Evolutionary conservation across 2,797 vertebrate species (phyloP).

Genomic region (Sparus aurata): DNA sequence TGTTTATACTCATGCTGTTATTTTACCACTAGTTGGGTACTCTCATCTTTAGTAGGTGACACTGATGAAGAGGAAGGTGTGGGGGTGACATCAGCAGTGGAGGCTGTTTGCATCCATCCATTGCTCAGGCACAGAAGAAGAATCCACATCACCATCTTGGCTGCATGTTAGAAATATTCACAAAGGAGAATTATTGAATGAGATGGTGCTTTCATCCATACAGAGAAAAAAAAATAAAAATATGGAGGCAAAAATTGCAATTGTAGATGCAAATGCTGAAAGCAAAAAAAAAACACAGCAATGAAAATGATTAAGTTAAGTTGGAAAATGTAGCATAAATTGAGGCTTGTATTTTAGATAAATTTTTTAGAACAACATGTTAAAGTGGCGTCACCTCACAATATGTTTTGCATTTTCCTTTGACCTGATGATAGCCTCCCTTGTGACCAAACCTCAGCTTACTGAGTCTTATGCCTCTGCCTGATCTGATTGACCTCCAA

Average conservation of each 20-base stretch:
- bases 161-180: conserved; percentile 24
- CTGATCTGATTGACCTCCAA: no score
- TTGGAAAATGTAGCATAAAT: no score
- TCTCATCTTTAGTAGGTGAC: conserved; percentile 78
- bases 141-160: conserved; percentile 72
- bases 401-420: no score
- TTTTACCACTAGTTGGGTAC: conserved; percentile 79
- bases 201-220: conserved; percentile 7
- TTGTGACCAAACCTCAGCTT: no score
- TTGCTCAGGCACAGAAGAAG: conserved; percentile 64
- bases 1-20: neutral
- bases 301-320: no score
- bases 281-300: no score
- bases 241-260: neutral
- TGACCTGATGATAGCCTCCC: no score
- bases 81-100: conserved; percentile 28
- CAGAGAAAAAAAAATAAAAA: neutral
- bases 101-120: conserved; percentile 47
- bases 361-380: no score
- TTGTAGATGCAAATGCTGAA: no score
- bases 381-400: no score
- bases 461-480: no score
- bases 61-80: conserved; percentile 30
- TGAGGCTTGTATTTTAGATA: no score
- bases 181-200: neutral